Evolutionary conservation across 2,888 invertebrate genomes (phyloP).

Genomic region (Clanis bilineata): DNA sequence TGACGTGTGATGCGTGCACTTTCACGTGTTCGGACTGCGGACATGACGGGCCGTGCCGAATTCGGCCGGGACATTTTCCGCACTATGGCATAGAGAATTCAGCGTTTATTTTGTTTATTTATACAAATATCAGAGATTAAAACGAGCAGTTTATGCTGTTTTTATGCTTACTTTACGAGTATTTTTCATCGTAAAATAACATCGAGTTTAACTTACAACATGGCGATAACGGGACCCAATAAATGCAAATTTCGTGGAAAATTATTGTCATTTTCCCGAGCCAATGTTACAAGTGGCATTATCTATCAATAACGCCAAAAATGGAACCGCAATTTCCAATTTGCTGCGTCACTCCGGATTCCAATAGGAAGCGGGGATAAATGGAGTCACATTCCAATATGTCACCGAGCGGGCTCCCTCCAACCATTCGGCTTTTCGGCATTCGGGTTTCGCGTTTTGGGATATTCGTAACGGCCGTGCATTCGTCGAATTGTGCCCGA

Average conservation of each 20-base stretch:
- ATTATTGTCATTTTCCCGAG: constrained; percentile 18
- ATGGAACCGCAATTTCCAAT: constrained; percentile 80
- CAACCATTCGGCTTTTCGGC: constrained; percentile 73
- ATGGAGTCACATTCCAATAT: constrained; percentile 82
- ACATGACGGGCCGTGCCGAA: constrained; percentile 7
- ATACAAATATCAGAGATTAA: background rate
- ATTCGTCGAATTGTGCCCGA: constrained; percentile 62
- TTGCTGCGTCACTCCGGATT: constrained; percentile 81
- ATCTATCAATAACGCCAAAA: constrained; percentile 77
- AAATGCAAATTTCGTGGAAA: constrained; percentile 13
- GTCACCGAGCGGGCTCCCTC: constrained; percentile 70
- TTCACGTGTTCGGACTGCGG: constrained; percentile 37
- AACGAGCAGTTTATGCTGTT: background rate
- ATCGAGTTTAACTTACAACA: constrained; percentile 5
- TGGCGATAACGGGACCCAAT: background rate
- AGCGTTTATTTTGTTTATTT: background rate
- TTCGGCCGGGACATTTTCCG: constrained; percentile 13
- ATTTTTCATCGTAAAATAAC: constrained; percentile 1
- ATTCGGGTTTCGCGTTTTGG: constrained; percentile 66
- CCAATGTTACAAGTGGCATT: constrained; percentile 63
- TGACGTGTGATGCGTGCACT: constrained; percentile 68
- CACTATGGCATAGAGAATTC: background rate
- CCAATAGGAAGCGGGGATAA: constrained; percentile 81
- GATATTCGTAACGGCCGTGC: constrained; percentile 54
- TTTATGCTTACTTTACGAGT: background rate